Evolutionary conservation across 2,888 invertebrate genomes (phyloP).

Genomic region (Siphonodentalium dalli): DNA sequence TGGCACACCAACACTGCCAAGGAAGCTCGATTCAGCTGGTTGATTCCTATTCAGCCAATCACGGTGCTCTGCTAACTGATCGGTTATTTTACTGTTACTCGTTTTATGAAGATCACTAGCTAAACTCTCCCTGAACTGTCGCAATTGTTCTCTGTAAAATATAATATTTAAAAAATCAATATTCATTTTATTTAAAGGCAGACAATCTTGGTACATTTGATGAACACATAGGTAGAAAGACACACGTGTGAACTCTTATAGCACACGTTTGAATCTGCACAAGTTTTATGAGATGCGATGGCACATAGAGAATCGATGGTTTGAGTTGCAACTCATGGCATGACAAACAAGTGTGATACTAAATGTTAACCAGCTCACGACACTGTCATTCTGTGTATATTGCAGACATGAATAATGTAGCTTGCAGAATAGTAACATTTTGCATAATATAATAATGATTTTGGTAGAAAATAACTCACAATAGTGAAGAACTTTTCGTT

Average conservation of each 20-base stretch:
- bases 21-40: slow-evolving; percentile 39
- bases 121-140: slow-evolving; percentile 41
- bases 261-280: not conserved
- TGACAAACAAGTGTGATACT: too few relatives aligned
- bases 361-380: too few relatives aligned
- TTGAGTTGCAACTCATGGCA: too few relatives aligned
- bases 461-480: too few relatives aligned
- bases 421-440: too few relatives aligned
- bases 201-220: not conserved
- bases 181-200: not conserved
- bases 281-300: too few relatives aligned
- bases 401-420: too few relatives aligned
- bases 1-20: slow-evolving; percentile 28
- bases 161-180: not conserved
- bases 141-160: slow-evolving; percentile 44
- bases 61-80: slow-evolving; percentile 50
- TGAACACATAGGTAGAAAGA: not conserved
- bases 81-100: too few relatives aligned
- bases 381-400: too few relatives aligned
- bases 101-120: slow-evolving; percentile 21
- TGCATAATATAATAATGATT: too few relatives aligned
- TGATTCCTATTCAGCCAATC: slow-evolving; percentile 51
- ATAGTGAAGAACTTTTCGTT: too few relatives aligned
- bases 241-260: not conserved
- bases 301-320: too few relatives aligned